A percentile compares a stretch with the other conserved stretches of the same genome.
Conservation (phyloP, 1,140 invertebrate genomes). For the Hyles euphorbiae region DNA sequence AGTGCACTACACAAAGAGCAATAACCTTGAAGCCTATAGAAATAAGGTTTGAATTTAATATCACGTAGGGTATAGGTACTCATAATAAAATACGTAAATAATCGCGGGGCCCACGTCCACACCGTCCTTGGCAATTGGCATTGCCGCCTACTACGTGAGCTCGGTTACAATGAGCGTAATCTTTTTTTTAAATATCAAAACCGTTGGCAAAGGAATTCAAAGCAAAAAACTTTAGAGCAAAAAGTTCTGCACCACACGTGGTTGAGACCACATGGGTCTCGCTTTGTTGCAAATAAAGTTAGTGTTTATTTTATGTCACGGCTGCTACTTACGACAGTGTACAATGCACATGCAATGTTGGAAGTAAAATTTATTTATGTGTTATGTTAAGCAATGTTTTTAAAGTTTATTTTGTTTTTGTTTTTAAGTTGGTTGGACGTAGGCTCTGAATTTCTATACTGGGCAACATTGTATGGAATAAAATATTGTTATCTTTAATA, state of each 20-base stretch:
- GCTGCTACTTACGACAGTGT: no score
- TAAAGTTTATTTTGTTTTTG: no score
- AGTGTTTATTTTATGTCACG: conserved; percentile 2
- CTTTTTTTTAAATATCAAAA: conserved; percentile 15
- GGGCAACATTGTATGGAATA: no score
- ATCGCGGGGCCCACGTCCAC: conserved; percentile 4
- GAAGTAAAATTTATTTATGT: no score
- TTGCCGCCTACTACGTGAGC: conserved; percentile 23
- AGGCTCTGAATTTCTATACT: no score
- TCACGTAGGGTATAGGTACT: conserved; percentile 5
- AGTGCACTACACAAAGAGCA: no score
- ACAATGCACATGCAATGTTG: no score
- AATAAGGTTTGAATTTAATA: background rate
- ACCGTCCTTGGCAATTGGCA: conserved; percentile 19
- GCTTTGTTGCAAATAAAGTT: conserved; percentile 2
- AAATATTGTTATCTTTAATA: no score
- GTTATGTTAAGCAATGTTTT: no score
- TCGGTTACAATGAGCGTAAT: conserved; percentile 26
- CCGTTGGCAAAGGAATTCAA: conserved; percentile 20
- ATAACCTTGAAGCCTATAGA: no score
- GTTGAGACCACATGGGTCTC: conserved; percentile 15
- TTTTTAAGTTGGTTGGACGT: no score
- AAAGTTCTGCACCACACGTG: conserved; percentile 22
- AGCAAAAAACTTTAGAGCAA: conserved; percentile 19
- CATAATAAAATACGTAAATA: conserved; percentile 4